phyloP scores from a whole-genome alignment of 2,888 invertebrate genomes.

The Leptinotarsa tumamoca region DNA sequence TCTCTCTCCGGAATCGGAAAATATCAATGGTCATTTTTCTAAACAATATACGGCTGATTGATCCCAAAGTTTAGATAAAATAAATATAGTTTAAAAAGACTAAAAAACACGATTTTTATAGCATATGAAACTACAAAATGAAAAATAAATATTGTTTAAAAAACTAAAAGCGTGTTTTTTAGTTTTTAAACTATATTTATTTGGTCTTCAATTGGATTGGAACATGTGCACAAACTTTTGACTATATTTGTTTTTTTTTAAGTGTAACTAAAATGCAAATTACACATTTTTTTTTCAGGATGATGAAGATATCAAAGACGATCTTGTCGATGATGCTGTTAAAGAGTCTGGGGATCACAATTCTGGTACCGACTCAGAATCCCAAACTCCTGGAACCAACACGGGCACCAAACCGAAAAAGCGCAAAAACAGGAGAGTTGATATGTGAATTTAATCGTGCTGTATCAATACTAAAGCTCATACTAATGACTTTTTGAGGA shows the following conservation, averaged over 20 bases:
- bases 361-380: constrained; percentile 43
- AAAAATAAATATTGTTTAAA: too few species aligned
- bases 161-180: too few species aligned
- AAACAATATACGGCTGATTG: too few species aligned
- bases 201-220: too few species aligned
- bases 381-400: constrained; percentile 25
- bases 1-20: too few species aligned
- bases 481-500: constrained; percentile 8
- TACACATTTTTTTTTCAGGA: constrained; percentile 53
- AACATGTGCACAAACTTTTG: not conserved
- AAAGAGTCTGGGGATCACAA: constrained; percentile 43
- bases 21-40: too few species aligned
- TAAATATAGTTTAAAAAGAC: too few species aligned
- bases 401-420: constrained; percentile 47
- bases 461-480: constrained; percentile 1
- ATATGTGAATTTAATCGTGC: constrained; percentile 47
- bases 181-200: too few species aligned
- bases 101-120: too few species aligned
- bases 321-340: constrained; percentile 73
- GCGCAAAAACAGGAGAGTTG: constrained; percentile 51
- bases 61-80: too few species aligned
- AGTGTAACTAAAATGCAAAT: not conserved
- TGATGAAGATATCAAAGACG: constrained; percentile 76
- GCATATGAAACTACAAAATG: too few species aligned
- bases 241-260: constrained; percentile 32